Evolutionary conservation across 1,140 invertebrate genomes (phyloP).

Genomic region (Babylonia areolata): DNA sequence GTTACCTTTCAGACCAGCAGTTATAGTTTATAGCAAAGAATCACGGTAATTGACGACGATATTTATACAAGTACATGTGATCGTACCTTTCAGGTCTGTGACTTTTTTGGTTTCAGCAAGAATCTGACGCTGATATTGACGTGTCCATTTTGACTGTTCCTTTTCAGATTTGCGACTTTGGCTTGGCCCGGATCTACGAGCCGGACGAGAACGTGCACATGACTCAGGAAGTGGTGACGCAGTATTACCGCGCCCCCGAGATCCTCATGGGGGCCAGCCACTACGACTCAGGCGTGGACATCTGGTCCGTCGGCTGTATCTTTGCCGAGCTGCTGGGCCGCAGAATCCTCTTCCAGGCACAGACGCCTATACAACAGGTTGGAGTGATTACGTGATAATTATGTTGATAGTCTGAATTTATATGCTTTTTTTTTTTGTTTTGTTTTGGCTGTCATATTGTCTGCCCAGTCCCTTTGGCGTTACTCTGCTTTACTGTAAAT

Average conservation of each 20-base stretch:
- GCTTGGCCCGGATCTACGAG: conserved; percentile 94
- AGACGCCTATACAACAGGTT: not conserved
- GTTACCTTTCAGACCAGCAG: no score
- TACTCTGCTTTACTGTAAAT: no score
- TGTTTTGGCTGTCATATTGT: no score
- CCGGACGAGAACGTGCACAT: conserved; percentile 92
- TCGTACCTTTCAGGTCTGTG: no score
- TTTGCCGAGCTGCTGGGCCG: conserved; percentile 97
- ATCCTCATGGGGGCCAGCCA: conserved; percentile 78
- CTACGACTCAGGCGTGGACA: conserved; percentile 90
- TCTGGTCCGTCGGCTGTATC: conserved; percentile 99
- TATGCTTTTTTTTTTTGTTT: not conserved
- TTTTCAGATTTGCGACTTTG: conserved; percentile 96
- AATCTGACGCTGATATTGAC: no score
- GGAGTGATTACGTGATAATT: not conserved
- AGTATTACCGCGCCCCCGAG: conserved; percentile 91
- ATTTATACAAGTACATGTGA: no score
- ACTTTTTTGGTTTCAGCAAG: no score
- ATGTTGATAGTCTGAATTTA: not conserved
- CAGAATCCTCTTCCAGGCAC: conserved; percentile 89
- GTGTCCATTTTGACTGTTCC: no score
- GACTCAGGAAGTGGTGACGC: conserved; percentile 95
- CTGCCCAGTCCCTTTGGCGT: no score
- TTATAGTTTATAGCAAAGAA: no score
- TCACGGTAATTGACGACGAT: no score